Evolutionary conservation across 2,797 vertebrate genomes (phyloP).

Genomic region (Simalia tracyae): DNA sequence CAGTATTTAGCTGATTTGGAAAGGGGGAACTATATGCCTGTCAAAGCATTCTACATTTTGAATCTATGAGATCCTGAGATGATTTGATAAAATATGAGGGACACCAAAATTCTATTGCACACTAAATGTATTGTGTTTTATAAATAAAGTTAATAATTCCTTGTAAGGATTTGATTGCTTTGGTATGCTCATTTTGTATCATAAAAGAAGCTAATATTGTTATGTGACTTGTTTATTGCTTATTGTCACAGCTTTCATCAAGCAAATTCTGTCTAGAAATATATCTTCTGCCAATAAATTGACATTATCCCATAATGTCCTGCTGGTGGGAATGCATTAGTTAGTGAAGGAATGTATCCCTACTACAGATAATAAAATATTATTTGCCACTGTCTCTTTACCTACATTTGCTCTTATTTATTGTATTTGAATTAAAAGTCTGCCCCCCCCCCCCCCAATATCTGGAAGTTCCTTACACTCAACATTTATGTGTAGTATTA

Average conservation of each 20-base stretch:
- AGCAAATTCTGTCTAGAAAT: constrained; percentile 43
- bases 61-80: not conserved
- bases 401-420: not conserved
- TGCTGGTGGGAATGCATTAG: constrained; percentile 7
- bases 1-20: constrained; percentile 14
- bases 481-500: constrained; percentile 56
- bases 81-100: not conserved
- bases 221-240: constrained; percentile 37
- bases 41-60: constrained; percentile 15
- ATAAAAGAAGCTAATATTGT: constrained; percentile 22
- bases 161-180: constrained; percentile 18
- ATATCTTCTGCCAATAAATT: constrained; percentile 49
- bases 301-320: constrained; percentile 36
- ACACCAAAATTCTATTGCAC: not conserved
- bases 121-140: not conserved
- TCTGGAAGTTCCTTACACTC: constrained; percentile 29
- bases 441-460: not conserved
- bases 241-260: constrained; percentile 47
- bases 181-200: constrained; percentile 13
- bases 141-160: constrained; percentile 18
- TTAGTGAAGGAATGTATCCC: constrained; percentile 59
- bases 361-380: constrained; percentile 14
- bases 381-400: not conserved
- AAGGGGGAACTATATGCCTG: not conserved
- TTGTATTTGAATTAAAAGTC: constrained; percentile 47